These are phyloP conservation scores for Pseudococcus longispinus DNA, from an alignment of 2,888 invertebrate genomes.

Conservation along the genomic window DNA sequence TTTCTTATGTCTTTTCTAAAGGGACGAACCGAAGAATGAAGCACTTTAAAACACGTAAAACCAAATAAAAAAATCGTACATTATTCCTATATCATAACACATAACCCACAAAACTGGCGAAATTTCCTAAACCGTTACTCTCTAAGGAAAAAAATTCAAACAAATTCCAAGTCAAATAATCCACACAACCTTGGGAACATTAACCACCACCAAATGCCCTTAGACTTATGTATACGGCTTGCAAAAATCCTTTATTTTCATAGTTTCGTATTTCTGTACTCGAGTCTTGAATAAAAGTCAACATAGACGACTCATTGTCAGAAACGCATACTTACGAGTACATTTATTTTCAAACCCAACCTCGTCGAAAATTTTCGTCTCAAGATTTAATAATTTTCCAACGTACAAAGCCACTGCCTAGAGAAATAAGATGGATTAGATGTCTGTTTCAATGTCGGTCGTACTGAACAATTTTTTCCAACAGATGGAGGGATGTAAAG, in stretches of 20 bases:
- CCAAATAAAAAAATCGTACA: too few relatives aligned
- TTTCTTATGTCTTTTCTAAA: too few relatives aligned
- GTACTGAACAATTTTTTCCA: background rate
- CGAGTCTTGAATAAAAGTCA: background rate
- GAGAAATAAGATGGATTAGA: conserved; percentile 13
- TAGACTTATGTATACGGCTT: background rate
- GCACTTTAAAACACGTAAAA: too few relatives aligned
- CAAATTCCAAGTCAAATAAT: background rate
- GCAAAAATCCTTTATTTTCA: background rate
- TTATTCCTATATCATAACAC: background rate
- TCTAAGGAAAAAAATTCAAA: background rate
- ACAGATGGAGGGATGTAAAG: background rate
- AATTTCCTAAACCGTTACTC: background rate
- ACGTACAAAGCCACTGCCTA: background rate
- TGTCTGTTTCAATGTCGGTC: background rate
- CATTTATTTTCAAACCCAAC: background rate
- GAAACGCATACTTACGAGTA: background rate
- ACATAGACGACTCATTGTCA: background rate
- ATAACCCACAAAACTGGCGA: background rate
- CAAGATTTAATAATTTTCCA: background rate
- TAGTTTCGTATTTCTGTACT: background rate
- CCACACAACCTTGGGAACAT: background rate
- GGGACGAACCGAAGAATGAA: too few relatives aligned
- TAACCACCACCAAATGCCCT: background rate
- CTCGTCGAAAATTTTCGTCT: background rate